Conservation (phyloP, 2,113 vertebrate genomes). For the Emydura subglobosa region DNA sequence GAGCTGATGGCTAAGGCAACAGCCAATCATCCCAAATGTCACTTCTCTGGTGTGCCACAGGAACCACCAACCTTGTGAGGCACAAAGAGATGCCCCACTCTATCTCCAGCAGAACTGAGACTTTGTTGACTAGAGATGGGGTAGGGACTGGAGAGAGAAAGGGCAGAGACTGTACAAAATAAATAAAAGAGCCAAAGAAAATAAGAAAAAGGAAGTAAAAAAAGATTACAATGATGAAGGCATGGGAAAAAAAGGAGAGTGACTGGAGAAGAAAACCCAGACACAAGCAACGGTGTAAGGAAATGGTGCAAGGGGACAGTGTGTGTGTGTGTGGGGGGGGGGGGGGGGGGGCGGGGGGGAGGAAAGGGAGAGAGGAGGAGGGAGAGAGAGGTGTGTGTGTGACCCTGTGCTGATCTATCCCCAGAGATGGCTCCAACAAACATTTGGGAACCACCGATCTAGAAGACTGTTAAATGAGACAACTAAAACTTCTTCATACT, state of each 20-base stretch:
- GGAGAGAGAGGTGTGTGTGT: not conserved
- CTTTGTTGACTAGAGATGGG: slow-evolving; percentile 3
- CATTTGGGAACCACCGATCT: not conserved
- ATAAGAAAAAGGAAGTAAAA: not conserved
- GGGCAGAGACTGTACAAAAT: fast-evolving
- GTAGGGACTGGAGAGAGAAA: not conserved
- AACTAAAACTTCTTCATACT: not conserved
- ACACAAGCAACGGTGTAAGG: not conserved
- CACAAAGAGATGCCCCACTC: not conserved
- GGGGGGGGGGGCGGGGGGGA: not conserved
- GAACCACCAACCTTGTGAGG: not conserved
- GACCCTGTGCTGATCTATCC: not conserved
- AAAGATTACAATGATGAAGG: not conserved
- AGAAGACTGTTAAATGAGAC: not conserved
- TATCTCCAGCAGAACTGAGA: not conserved
- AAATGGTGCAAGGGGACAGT: not conserved
- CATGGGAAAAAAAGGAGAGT: not conserved
- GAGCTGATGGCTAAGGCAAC: not conserved
- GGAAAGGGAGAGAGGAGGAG: too few species aligned
- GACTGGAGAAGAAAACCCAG: not conserved
- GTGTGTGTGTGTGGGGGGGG: not conserved
- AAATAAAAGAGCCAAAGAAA: not conserved
- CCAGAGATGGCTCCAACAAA: not conserved
- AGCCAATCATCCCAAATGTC: not conserved
- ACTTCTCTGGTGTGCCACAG: not conserved